Evolutionary conservation across 2,113 vertebrate species (phyloP).

Genomic region (Phrynosoma blainvillii): DNA sequence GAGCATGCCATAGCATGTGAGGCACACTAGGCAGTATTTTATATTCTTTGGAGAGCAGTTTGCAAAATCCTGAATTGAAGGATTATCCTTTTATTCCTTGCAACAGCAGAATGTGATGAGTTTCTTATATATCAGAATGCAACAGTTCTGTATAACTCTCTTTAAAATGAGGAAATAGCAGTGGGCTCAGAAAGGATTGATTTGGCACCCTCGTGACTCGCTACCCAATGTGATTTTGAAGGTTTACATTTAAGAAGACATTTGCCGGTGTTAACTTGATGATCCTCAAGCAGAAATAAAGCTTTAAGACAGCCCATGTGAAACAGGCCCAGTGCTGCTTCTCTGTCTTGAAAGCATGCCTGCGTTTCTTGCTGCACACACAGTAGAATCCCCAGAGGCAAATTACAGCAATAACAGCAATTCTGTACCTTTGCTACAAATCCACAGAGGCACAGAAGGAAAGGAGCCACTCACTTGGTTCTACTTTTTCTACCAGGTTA

Average conservation of each 20-base stretch:
- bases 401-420: background rate
- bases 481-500: constrained; percentile 34
- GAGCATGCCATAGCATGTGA: background rate
- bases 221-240: constrained; percentile 6
- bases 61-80: background rate
- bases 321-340: background rate
- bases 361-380: rapidly evolving
- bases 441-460: background rate
- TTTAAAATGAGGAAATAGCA: too few species aligned
- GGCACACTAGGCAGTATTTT: background rate
- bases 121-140: background rate
- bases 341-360: background rate
- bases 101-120: background rate
- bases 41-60: background rate
- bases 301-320: background rate
- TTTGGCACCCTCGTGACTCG: background rate
- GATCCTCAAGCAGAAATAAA: background rate
- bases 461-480: constrained; percentile 12
- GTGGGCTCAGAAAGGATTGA: background rate
- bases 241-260: background rate
- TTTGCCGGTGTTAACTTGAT: background rate
- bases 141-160: background rate
- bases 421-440: constrained; percentile 1
- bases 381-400: constrained; percentile 24
- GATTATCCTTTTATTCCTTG: background rate